phyloP scores from a whole-genome alignment of 2,888 invertebrate species.

The Eupithecia abbreviata region DNA sequence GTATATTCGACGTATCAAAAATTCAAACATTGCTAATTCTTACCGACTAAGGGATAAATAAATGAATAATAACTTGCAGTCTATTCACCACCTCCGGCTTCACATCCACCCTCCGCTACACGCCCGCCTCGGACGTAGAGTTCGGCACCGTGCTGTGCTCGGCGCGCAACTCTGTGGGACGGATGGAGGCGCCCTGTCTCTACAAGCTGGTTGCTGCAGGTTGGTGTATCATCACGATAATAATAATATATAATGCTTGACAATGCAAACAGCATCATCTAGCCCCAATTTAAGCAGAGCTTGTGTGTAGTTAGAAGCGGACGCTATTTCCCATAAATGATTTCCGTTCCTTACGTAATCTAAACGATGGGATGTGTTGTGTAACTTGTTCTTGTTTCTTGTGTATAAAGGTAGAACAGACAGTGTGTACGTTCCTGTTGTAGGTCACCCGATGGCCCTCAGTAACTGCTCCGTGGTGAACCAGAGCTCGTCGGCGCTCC shows the following conservation, averaged over 20 bases:
- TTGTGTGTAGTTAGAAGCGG: no score
- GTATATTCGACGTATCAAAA: no score
- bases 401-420: neutral
- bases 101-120: constrained; percentile 90
- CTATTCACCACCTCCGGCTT: constrained; percentile 84
- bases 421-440: constrained; percentile 39
- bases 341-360: no score
- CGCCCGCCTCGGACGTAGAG: constrained; percentile 91
- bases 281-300: no score
- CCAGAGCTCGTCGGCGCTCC: constrained; percentile 85
- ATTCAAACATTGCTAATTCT: no score
- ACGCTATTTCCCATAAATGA: no score
- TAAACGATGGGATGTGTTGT: no score
- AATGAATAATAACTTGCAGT: constrained; percentile 1
- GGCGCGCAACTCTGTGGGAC: constrained; percentile 91
- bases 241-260: no score
- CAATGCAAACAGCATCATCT: no score
- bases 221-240: constrained; percentile 62
- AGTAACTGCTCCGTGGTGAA: constrained; percentile 93
- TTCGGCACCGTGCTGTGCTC: constrained; percentile 93
- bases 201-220: constrained; percentile 93
- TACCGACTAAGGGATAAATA: no score
- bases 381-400: no score
- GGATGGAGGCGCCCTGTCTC: constrained; percentile 90
- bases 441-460: constrained; percentile 92